Base-by-base conservation (phyloP, 2,797 vertebrate species). In the Tolypeutes matacus region DNA sequence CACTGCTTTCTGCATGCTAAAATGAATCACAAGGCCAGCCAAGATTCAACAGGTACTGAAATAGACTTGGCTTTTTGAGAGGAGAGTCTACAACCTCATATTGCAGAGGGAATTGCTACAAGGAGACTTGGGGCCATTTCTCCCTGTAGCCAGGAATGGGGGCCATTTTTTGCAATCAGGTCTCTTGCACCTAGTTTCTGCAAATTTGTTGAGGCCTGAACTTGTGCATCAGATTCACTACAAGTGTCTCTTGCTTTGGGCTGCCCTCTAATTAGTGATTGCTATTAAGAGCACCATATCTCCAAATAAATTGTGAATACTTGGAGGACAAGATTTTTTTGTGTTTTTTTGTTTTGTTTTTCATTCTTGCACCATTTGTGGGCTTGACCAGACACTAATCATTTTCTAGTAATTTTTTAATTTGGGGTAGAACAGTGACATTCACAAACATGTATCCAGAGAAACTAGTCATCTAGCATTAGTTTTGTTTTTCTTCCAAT, bases 171-270 rank as follows among this genome's bases (percentile, higher is more conserved):
- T 90, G 49, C 29, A 29, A 46, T 83, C 69, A 39, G n/a, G 15
- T 81, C 36, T 73, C 8, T 70, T 42, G 25, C 11, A 81, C 21
- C 13, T 13, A 72, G 21, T 1, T 18, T 49, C 17, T 18, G 5
- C 4, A 85, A 81, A 78, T 56, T 77, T 86, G 27, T 78, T 87
- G 72, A 92, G 34, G n/a, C 53, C n/a, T 21, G 62, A 83, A 75
- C 5, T 76, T 23, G 34, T 64, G 5, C 67, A 77, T 72, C n/a
- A 60, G 31, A 76, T 20, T 70, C 64, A 76, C 23, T 23, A 69
- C 9, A 56, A 75, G 13, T 70, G 27, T 0, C 23, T 20, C 29
- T 96, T 58, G 27, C 21, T 92, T 82, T 81, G 39, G 69, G 29
- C 12, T 80, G 20, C 17, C 70, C 18, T 62, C 14, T 86, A 82